Percentiles rank a stretch among this genome's conserved stretches.
Evolutionary conservation across 1,140 invertebrate genomes (phyloP).

Genomic region (Microplitis mediator): DNA sequence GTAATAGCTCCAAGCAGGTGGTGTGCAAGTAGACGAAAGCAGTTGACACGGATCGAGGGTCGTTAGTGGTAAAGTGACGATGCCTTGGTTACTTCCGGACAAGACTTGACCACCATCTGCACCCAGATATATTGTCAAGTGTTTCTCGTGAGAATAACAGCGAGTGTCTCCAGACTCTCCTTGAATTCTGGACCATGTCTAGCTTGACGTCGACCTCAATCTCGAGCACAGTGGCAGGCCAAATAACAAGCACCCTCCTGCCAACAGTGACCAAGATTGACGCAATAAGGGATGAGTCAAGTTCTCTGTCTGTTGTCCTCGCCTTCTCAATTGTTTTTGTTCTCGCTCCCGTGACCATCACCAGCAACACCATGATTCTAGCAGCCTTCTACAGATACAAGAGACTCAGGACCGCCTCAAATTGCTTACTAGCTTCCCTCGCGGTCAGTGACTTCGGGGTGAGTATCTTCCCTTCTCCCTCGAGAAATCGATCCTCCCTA

Average conservation of each 20-base stretch:
- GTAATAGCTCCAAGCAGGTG: not conserved
- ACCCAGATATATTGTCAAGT: not conserved
- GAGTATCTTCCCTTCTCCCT: constrained; percentile 30
- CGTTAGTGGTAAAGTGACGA: not conserved
- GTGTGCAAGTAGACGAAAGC: not conserved
- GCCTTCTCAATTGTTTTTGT: constrained; percentile 65
- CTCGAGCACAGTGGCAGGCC: constrained; percentile 38
- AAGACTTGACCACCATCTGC: constrained; percentile 34
- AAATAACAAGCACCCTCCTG: constrained; percentile 49
- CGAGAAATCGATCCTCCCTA: constrained; percentile 9
- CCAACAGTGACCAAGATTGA: constrained; percentile 50
- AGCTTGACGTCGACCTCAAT: constrained; percentile 40
- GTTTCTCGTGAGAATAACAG: not conserved
- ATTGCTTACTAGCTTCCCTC: constrained; percentile 75
- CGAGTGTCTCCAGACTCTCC: not conserved
- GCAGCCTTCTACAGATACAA: constrained; percentile 68
- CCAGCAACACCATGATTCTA: constrained; percentile 66
- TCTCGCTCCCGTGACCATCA: constrained; percentile 65
- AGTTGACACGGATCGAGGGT: not conserved
- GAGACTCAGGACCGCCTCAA: constrained; percentile 70
- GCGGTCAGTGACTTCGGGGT: constrained; percentile 77
- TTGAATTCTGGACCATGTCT: constrained; percentile 43
- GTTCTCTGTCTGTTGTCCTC: constrained; percentile 56
- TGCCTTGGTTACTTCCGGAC: constrained; percentile 26
- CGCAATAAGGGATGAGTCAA: constrained; percentile 42